phyloP scores from a whole-genome alignment of 2,113 vertebrate genomes.

The Taxidea taxus region DNA sequence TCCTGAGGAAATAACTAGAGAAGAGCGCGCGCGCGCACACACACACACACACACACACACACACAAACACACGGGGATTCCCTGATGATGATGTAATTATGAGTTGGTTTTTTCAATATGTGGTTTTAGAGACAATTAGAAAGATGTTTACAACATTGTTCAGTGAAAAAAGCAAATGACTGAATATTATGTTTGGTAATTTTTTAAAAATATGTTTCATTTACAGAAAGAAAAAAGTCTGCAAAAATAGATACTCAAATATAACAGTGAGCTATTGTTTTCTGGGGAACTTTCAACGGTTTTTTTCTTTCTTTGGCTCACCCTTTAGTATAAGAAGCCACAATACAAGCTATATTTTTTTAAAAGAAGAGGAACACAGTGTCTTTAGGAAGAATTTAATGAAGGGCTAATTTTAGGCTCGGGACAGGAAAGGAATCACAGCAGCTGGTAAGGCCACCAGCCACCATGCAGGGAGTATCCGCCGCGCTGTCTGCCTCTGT shows the following conservation, averaged over 20 bases:
- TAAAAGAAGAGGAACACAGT: background rate
- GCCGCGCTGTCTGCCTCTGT: fast-evolving
- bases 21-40: background rate
- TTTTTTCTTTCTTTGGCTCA: background rate
- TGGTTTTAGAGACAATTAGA: background rate
- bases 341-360: background rate
- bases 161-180: background rate
- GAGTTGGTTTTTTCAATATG: background rate
- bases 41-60: background rate
- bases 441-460: background rate
- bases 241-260: background rate
- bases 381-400: background rate
- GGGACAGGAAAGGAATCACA: background rate
- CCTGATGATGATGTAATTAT: background rate
- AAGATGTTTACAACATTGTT: background rate
- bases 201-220: background rate
- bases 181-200: background rate
- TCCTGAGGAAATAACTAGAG: background rate
- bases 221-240: background rate
- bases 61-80: background rate
- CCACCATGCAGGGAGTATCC: fast-evolving
- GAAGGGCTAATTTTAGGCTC: background rate
- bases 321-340: background rate
- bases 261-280: background rate
- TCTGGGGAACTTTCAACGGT: background rate